Base-by-base conservation (phyloP, 2,797 vertebrate genomes). In the Vespertilio murinus region DNA sequence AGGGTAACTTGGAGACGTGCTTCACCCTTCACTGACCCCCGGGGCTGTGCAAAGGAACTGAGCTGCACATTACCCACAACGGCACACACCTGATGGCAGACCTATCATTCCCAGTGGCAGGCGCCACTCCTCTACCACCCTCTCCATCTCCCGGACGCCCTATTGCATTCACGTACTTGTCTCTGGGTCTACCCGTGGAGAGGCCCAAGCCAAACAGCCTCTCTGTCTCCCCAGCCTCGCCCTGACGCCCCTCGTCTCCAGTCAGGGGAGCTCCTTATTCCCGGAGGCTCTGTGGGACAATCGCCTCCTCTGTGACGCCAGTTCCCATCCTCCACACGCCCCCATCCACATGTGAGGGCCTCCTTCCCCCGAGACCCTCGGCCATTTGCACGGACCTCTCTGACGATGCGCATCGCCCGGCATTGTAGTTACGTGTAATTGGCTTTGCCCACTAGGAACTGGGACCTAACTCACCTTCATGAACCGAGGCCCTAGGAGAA, bases 401-500 rank as follows among this genome's bases (percentile, higher is more conserved):
- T 40, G 18, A 73, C 2, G 0, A 56, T 6, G 17, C 4, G 3
- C n/a, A 13, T 61, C 52, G 23, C 11, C 0, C 0, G 7, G 22
- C 40, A 42, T 0, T 35, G 45, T 35, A 25, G 11, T 42, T 8
- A 42, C 11, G 42, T 8, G 42, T 42, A 8, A 67, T 80, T 77
- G 16, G 80, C 74, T 92, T 85, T 74, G 70, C 20, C 61, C 40
- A 42, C 49, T 33, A 73, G 94, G 71, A 93, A 49, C 65, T 59
- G 8, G n/a, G 52, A 79, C 78, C 81, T 73, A 83, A 83, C 17
- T 87, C 52, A 69, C 86, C 38, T 83, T 67, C 86, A 65, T 90
- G 70, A 82, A n/a, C 56, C 6, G 1, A 40, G 81, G 52, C 33
- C 54, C 23, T 59, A 33, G 54, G 30, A 35, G 42, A 54, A 54